phyloP scores from a whole-genome alignment of 2,113 vertebrate genomes.

The Corythoichthys intestinalis region DNA sequence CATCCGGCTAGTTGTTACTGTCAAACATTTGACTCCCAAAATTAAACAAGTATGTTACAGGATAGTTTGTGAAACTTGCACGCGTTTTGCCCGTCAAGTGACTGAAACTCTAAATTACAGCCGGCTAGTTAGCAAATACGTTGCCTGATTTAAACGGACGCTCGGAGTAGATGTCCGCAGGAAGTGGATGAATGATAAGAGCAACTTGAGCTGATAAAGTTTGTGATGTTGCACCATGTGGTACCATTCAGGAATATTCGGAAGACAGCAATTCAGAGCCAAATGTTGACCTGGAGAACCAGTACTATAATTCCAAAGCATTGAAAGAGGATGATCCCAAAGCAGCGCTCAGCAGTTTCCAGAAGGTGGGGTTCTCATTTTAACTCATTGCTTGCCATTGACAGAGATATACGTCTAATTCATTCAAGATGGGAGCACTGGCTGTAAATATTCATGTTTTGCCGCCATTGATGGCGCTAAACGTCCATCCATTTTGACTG shows the following conservation, averaged over 20 bases:
- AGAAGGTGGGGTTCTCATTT: constrained; percentile 80
- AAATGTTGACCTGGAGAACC: constrained; percentile 99
- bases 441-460: too few relatives aligned
- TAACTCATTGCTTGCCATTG: background rate
- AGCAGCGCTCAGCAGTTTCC: constrained; percentile 96
- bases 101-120: background rate
- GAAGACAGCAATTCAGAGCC: constrained; percentile 99
- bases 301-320: constrained; percentile 99
- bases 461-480: too few relatives aligned
- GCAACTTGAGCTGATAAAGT: background rate
- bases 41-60: background rate
- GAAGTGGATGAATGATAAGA: background rate
- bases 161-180: constrained; percentile 12
- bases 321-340: constrained; percentile 99
- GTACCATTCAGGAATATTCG: constrained; percentile 85
- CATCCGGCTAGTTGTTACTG: background rate
- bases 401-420: too few relatives aligned
- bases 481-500: too few relatives aligned
- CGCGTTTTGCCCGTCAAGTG: background rate
- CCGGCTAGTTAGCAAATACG: constrained; percentile 18
- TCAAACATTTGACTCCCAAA: background rate
- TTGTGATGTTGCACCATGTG: constrained; percentile 10
- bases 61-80: background rate
- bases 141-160: constrained; percentile 41
- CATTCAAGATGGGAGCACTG: too few relatives aligned